These are phyloP conservation scores for Polyergus mexicanus DNA, from an alignment of 1,140 invertebrate genomes.

Conservation along the genomic window DNA sequence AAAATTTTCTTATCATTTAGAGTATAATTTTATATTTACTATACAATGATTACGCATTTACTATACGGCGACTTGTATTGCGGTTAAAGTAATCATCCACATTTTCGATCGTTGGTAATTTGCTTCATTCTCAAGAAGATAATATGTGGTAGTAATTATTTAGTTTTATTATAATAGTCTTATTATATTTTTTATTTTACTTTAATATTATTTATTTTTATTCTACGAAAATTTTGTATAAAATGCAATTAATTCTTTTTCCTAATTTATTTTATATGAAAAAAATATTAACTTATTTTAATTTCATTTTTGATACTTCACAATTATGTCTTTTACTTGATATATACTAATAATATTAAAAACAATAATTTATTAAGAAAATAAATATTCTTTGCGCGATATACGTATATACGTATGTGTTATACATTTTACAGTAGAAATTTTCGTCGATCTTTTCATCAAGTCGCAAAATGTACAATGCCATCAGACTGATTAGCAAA, in stretches of 20 bases:
- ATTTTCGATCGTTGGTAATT: constrained; percentile 15
- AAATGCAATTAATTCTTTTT: not conserved
- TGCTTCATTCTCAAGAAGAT: not conserved
- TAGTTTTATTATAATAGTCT: not conserved
- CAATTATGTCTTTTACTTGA: not conserved
- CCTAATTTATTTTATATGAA: not conserved
- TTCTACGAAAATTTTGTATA: not conserved
- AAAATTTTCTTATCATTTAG: not conserved
- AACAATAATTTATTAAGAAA: not conserved
- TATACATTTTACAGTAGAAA: not conserved
- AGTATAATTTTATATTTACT: not conserved
- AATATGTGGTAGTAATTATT: not conserved
- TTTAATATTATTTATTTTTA: not conserved
- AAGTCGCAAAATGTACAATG: not conserved
- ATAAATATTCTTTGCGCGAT: no score
- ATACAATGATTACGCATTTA: not conserved
- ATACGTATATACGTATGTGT: no score
- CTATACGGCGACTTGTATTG: not conserved
- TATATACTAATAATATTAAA: no score
- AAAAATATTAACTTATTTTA: not conserved
- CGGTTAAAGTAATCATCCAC: constrained; percentile 4
- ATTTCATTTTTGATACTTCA: not conserved
- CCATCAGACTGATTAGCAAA: not conserved
- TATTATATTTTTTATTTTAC: not conserved
- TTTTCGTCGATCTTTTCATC: not conserved